These are phyloP conservation scores for Mellilla xanthometata DNA, from an alignment of 2,888 invertebrate genomes.

Conservation along the genomic window DNA sequence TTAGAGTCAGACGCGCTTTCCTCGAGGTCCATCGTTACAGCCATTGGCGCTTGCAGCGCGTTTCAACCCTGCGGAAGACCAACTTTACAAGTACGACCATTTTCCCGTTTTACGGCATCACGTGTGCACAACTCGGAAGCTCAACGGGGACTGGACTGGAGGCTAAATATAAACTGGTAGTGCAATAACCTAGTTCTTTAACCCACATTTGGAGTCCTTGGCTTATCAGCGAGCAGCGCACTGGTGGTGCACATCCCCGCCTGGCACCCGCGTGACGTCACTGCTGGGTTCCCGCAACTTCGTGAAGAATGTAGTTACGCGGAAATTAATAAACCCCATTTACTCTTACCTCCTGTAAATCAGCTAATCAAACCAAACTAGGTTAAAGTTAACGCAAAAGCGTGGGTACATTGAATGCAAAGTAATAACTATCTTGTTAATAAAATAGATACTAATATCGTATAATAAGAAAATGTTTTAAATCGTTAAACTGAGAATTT, in stretches of 20 bases:
- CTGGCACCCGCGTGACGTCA: slow-evolving; percentile 80
- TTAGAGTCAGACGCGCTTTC: slow-evolving; percentile 76
- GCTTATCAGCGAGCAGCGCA: slow-evolving; percentile 56
- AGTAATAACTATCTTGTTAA: slow-evolving; percentile 23
- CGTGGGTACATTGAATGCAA: slow-evolving; percentile 31
- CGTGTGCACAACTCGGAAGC: slow-evolving; percentile 51
- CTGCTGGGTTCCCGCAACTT: slow-evolving; percentile 51
- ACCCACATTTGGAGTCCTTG: slow-evolving; percentile 75
- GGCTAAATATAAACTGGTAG: slow-evolving; percentile 61
- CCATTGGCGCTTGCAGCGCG: slow-evolving; percentile 55
- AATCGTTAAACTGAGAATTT: too few species aligned
- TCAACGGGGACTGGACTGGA: slow-evolving; percentile 54
- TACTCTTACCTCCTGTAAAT: slow-evolving; percentile 62
- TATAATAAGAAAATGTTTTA: too few species aligned
- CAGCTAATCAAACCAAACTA: slow-evolving; percentile 53
- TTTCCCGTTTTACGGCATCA: slow-evolving; percentile 34
- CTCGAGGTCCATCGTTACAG: slow-evolving; percentile 76
- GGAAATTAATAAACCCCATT: slow-evolving; percentile 73
- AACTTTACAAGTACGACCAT: slow-evolving; percentile 44
- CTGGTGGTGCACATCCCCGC: slow-evolving; percentile 65
- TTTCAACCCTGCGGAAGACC: slow-evolving; percentile 55
- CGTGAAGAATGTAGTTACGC: slow-evolving; percentile 58
- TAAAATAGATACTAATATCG: slow-evolving; percentile 15
- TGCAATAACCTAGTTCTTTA: slow-evolving; percentile 82
- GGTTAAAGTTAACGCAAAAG: slow-evolving; percentile 55